Percentiles rank a stretch among this genome's conserved stretches.
These are phyloP conservation scores for Autographa gamma DNA, from an alignment of 2,888 invertebrate genomes.

Conservation along the genomic window DNA sequence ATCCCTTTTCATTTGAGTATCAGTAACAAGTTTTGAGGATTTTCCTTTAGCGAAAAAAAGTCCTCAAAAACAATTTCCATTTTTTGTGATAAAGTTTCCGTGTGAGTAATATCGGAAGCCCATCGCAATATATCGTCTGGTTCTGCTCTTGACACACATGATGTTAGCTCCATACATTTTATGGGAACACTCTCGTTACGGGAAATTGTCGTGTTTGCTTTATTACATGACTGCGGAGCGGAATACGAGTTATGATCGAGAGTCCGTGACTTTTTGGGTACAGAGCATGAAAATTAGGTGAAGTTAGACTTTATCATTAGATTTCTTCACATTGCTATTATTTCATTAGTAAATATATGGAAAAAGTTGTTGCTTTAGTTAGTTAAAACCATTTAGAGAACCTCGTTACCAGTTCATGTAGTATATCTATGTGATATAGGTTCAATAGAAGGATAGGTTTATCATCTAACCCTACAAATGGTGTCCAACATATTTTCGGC, in stretches of 20 bases:
- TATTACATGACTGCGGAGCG: conserved; percentile 30
- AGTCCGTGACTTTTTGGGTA: background rate
- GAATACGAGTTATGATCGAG: background rate
- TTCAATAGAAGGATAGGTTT: too few species aligned
- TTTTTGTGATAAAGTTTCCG: conserved; percentile 36
- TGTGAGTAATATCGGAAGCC: conserved; percentile 40
- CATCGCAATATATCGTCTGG: conserved; percentile 36
- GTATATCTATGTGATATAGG: too few species aligned
- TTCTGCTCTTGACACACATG: conserved; percentile 50
- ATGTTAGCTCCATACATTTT: conserved; percentile 45
- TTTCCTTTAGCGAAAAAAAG: background rate
- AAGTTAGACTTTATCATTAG: background rate
- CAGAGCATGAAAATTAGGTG: background rate
- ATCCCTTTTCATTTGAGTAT: background rate
- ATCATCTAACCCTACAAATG: too few species aligned
- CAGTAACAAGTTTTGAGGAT: background rate
- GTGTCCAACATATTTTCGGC: too few species aligned
- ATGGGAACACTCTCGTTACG: conserved; percentile 47
- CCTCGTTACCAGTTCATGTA: too few species aligned
- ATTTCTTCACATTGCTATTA: too few species aligned
- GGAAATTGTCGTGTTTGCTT: conserved; percentile 54
- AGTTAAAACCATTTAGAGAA: too few species aligned
- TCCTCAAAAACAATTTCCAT: conserved; percentile 20
- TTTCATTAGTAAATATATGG: too few species aligned
- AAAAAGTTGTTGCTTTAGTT: too few species aligned